Base-by-base conservation (phyloP, 2,797 vertebrate genomes). In the Sarcoramphus papa region DNA sequence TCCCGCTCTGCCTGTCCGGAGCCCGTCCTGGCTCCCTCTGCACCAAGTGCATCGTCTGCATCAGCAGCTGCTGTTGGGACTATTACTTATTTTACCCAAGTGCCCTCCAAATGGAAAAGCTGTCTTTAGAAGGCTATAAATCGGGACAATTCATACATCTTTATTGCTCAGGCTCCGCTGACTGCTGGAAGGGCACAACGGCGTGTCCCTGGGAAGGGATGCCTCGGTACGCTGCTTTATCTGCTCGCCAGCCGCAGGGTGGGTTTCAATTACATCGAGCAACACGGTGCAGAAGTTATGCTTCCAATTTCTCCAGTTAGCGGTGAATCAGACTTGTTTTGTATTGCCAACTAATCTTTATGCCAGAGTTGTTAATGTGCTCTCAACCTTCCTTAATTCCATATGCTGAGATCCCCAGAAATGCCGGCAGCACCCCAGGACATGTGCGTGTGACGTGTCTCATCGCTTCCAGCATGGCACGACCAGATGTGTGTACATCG, bases 261-360 rank as follows among this genome's bases (percentile, higher is more conserved):
- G 83, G 91, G 37, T 95, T 84, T 86, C 84, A 88, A 48, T 95
- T 67, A 79, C 33, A 35, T 27, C 13, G 9, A 65, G 69, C 41
- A n/a, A 45, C 25, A 6, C 1, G 20, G 74, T 22, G 20, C 22
- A 60, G 92, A 76, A 90, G 84, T 79, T 53, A 69, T 25, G 94
- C 75, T 77, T 78, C 76, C 82, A 79, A 82, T 93, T 68, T n/a
- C 91, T 60, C 88, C 88, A 63, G 79, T 96, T 85, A 88, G 69
- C 5, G 23, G 92, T 75, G 96, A 96, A 91, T 94, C 82, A n/a
- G 91, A 74, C 86, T 73, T 79, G 92, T 96, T 96, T 77, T 80
- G 47, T 28, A 33, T 45, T 12, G 41, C 84, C 78, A 31, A 33
- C 17, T 35, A 17, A 57, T 90, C 94, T 68, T 59, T 62, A 47